phyloP scores from a whole-genome alignment of 1,140 invertebrate genomes.

The Coelopa frigida region DNA sequence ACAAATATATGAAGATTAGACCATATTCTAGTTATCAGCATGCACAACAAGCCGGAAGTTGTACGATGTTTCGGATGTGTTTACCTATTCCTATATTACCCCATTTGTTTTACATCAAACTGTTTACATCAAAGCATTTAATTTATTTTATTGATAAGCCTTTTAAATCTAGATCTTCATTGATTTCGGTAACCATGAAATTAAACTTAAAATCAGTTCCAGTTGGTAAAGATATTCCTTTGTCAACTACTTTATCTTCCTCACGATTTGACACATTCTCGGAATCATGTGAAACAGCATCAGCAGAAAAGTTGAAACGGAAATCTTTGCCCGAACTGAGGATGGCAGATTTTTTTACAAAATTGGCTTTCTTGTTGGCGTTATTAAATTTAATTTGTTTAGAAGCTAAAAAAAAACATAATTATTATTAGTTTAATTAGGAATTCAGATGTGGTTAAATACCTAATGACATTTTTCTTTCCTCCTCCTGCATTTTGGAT shows the following conservation, averaged over 20 bases:
- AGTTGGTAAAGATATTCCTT: slow-evolving; percentile 24
- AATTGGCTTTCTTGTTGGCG: slow-evolving; percentile 48
- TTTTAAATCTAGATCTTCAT: slow-evolving; percentile 27
- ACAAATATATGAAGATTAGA: too few relatives aligned
- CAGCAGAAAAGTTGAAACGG: slow-evolving; percentile 43
- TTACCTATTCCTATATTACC: too few relatives aligned
- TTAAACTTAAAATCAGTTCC: slow-evolving; percentile 50
- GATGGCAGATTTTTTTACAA: slow-evolving; percentile 49
- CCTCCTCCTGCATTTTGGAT: slow-evolving; percentile 64
- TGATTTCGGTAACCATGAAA: slow-evolving; percentile 38
- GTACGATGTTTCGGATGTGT: too few relatives aligned
- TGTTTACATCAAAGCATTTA: too few relatives aligned
- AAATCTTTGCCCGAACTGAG: slow-evolving; percentile 38
- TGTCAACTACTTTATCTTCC: background rate
- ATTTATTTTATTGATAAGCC: slow-evolving; percentile 24
- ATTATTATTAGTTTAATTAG: too few relatives aligned
- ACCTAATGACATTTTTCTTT: slow-evolving; percentile 54
- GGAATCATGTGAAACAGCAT: background rate
- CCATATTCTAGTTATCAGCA: too few relatives aligned
- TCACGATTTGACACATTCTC: background rate
- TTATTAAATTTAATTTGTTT: slow-evolving; percentile 46
- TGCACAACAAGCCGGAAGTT: too few relatives aligned
- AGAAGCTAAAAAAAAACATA: slow-evolving; percentile 23
- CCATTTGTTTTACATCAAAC: too few relatives aligned
- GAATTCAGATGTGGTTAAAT: slow-evolving; percentile 9